phyloP scores from a whole-genome alignment of 2,888 invertebrate genomes.

The Dromius quadrimaculatus region DNA sequence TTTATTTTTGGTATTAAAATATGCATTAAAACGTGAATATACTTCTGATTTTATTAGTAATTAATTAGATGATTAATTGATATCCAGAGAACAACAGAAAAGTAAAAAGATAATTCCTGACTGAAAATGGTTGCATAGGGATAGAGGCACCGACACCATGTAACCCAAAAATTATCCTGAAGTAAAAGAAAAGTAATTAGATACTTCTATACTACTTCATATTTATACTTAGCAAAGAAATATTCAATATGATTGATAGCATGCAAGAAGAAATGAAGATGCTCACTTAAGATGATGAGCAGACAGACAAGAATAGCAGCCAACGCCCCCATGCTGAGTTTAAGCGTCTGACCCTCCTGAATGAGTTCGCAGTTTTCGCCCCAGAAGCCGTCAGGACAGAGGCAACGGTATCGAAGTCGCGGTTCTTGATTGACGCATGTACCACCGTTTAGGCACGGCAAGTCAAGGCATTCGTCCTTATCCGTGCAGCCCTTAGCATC shows the following conservation, averaged over 20 bases:
- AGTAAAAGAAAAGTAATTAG: constrained; percentile 39
- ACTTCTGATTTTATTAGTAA: too few species aligned
- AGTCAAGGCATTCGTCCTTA: constrained; percentile 94
- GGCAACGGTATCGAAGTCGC: constrained; percentile 86
- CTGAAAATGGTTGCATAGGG: too few species aligned
- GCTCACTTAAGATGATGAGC: constrained; percentile 96
- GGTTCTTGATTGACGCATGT: constrained; percentile 93
- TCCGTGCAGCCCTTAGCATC: constrained; percentile 90
- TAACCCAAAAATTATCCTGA: background rate
- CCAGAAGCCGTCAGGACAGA: constrained; percentile 93
- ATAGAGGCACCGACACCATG: background rate
- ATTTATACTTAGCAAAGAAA: background rate
- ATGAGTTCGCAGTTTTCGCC: constrained; percentile 95
- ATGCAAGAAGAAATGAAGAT: constrained; percentile 55
- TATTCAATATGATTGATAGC: constrained; percentile 9
- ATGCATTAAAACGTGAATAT: too few species aligned
- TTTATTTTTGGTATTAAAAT: too few species aligned
- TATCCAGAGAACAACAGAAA: too few species aligned
- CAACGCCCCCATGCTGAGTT: constrained; percentile 96
- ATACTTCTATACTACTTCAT: constrained; percentile 6
- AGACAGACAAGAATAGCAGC: constrained; percentile 98
- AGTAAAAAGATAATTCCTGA: too few species aligned
- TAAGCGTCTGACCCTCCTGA: constrained; percentile 94
- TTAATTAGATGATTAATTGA: too few species aligned
- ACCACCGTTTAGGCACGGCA: constrained; percentile 93